Percentiles rank a stretch among this genome's conserved stretches.
Conservation (phyloP, 2,113 vertebrate genomes). For the Dromaius novaehollandiae region DNA sequence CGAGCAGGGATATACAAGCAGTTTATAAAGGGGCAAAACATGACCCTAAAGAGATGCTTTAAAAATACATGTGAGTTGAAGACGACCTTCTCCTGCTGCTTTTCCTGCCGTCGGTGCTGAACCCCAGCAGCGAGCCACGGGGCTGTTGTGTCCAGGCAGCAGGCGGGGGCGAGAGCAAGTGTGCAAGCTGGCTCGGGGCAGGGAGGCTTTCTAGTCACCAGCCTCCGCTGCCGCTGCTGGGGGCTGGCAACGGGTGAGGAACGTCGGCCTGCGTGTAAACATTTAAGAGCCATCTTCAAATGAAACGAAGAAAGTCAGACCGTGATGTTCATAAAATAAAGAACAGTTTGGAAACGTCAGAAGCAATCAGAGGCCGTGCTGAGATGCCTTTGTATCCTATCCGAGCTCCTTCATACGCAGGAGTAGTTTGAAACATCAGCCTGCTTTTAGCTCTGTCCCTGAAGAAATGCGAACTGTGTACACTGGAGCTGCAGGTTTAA, state of each 20-base stretch:
- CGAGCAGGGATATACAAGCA: neutral
- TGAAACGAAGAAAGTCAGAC: neutral
- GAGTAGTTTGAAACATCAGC: neutral
- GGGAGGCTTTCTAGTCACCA: neutral
- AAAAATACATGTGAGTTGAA: neutral
- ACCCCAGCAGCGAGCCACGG: neutral
- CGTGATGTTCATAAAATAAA: neutral
- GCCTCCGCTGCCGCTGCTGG: neutral
- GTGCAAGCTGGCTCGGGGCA: neutral
- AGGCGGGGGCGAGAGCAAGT: neutral
- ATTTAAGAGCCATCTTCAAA: constrained; percentile 23
- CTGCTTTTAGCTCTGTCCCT: neutral
- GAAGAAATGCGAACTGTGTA: neutral
- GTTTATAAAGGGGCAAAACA: neutral
- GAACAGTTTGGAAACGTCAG: constrained; percentile 50
- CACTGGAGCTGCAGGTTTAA: neutral
- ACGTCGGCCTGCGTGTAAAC: neutral
- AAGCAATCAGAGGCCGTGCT: constrained; percentile 16
- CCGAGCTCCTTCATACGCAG: neutral
- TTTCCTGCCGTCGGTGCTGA: neutral
- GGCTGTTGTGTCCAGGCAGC: neutral
- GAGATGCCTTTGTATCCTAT: neutral
- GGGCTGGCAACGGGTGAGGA: neutral
- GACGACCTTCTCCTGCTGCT: neutral
- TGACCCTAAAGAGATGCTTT: neutral